phyloP scores from a whole-genome alignment of 1,140 invertebrate genomes.

The Drosophila hydei region DNA sequence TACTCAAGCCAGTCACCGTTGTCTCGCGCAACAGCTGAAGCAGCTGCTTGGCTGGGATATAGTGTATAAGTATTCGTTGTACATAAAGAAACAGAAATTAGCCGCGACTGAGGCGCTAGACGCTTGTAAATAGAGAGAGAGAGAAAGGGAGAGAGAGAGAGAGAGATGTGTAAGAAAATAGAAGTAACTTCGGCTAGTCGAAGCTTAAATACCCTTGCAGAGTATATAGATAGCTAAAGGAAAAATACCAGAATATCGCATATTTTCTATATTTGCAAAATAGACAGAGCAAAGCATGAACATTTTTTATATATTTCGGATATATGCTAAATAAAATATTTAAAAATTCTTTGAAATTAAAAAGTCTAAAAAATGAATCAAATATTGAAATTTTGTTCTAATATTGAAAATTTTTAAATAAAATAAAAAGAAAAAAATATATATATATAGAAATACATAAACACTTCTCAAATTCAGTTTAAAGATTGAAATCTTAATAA shows the following conservation, averaged over 20 bases:
- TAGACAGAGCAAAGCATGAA: too few species aligned
- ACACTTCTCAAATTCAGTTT: too few species aligned
- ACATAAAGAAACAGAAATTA: conserved; percentile 57
- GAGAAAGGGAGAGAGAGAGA: conserved; percentile 1
- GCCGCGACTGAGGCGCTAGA: conserved; percentile 77
- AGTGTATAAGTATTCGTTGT: conserved; percentile 63
- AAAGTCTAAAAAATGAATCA: too few species aligned
- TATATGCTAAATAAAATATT: too few species aligned
- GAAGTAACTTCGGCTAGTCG: conserved; percentile 11
- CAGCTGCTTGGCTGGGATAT: not conserved
- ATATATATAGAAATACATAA: too few species aligned
- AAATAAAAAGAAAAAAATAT: too few species aligned
- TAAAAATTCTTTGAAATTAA: not conserved
- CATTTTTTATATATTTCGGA: too few species aligned
- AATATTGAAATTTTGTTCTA: too few species aligned
- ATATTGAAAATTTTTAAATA: too few species aligned
- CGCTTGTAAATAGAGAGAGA: conserved; percentile 67
- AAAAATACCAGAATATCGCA: not conserved
- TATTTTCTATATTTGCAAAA: not conserved
- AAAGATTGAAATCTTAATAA: too few species aligned
- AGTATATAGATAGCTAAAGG: not conserved
- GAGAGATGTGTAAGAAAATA: conserved; percentile 1
- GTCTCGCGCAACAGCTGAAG: conserved; percentile 85
- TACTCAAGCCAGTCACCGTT: conserved; percentile 85
- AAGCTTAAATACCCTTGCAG: conserved; percentile 36